Conservation (phyloP, 2,888 invertebrate genomes). For the Boloria selene region DNA sequence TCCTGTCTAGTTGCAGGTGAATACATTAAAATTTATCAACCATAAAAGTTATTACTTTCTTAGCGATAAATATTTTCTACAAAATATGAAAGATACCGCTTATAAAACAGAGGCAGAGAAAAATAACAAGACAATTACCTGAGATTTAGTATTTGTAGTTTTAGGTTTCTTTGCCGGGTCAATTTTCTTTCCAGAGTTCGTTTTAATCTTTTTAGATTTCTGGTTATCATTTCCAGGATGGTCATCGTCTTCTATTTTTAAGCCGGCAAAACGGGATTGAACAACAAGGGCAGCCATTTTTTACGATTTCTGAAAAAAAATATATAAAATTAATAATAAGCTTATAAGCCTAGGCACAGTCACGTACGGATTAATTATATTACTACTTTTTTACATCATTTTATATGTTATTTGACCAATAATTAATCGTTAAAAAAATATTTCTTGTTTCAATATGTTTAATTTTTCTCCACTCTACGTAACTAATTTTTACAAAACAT, state of each 20-base stretch:
- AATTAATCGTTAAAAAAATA: no score
- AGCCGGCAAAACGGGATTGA: conserved; percentile 88
- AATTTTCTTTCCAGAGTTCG: conserved; percentile 62
- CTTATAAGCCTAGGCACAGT: not conserved
- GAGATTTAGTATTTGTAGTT: conserved; percentile 53
- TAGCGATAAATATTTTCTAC: not conserved
- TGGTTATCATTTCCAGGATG: conserved; percentile 56
- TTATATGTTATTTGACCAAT: no score
- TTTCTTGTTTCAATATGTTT: no score
- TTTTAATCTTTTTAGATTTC: conserved; percentile 70
- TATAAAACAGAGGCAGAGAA: not conserved
- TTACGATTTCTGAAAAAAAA: conserved; percentile 26
- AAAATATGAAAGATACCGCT: not conserved
- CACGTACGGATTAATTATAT: not conserved
- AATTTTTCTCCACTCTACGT: not conserved
- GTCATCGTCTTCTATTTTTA: conserved; percentile 89
- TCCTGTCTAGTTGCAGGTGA: no score
- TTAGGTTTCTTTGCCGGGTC: conserved; percentile 67
- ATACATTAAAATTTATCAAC: no score
- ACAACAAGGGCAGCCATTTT: conserved; percentile 85
- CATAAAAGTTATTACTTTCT: no score
- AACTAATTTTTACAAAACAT: not conserved
- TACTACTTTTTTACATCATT: no score
- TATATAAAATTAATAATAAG: conserved; percentile 4
- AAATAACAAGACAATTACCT: conserved; percentile 45